These are phyloP conservation scores for Agraylea sexmaculata DNA, from an alignment of 1,140 invertebrate genomes.

Conservation along the genomic window DNA sequence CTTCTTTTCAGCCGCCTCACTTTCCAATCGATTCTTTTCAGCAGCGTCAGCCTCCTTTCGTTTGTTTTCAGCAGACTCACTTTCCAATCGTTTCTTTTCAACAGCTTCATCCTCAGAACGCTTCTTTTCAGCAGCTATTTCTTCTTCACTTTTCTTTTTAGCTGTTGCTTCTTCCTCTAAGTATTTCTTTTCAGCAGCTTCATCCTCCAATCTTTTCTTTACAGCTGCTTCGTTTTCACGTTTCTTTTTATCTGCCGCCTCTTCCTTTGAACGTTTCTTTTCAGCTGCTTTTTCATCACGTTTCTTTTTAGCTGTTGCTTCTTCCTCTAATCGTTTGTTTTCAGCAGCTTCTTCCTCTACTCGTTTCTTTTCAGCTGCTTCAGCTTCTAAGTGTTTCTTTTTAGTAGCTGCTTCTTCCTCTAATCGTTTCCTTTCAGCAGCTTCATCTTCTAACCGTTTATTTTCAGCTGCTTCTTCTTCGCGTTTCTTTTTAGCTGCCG, in stretches of 20 bases:
- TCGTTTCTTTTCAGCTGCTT: conserved; percentile 11
- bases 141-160: conserved; percentile 9
- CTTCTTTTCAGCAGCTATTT: conserved; percentile 15
- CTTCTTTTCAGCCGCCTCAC: conserved; percentile 9
- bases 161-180: conserved; percentile 8
- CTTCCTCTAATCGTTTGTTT: conserved; percentile 9
- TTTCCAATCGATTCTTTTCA: conserved; percentile 17
- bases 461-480: conserved; percentile 14
- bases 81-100: conserved; percentile 5
- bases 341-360: conserved; percentile 5
- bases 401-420: conserved; percentile 13
- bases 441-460: conserved; percentile 18
- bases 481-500: conserved; percentile 14
- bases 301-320: conserved; percentile 18
- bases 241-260: conserved; percentile 13
- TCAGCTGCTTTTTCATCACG: conserved; percentile 10
- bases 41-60: conserved; percentile 7
- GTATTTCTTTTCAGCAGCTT: too few relatives aligned
- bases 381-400: conserved; percentile 24
- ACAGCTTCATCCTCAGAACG: conserved; percentile 4
- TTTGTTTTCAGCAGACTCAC: conserved; percentile 13
- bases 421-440: conserved; percentile 11
- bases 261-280: conserved; percentile 12
- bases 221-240: conserved; percentile 1
- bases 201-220: conserved; percentile 7